Conservation (phyloP, 2,113 vertebrate genomes). For the Protobothrops mucrosquamatus region DNA sequence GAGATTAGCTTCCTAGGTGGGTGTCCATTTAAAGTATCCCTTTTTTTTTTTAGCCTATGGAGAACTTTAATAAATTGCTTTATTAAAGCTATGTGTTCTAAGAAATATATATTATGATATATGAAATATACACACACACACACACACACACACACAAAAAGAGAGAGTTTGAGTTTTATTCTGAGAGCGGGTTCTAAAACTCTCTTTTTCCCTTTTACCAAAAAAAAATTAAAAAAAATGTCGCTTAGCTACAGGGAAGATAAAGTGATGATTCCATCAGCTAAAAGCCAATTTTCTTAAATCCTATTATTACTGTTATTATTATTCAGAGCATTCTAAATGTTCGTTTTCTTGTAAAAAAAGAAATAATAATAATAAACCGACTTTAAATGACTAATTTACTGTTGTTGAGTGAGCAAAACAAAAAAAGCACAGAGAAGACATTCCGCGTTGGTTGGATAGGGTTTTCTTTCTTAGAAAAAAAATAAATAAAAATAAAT, state of each 20-base stretch:
- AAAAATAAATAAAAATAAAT: not conserved
- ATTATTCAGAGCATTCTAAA: slow-evolving; percentile 33
- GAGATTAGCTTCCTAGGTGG: not conserved
- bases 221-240: not conserved
- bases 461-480: slow-evolving; percentile 58
- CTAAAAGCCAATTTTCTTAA: slow-evolving; percentile 9
- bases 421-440: slow-evolving; percentile 56
- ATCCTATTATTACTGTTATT: slow-evolving; percentile 3
- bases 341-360: slow-evolving; percentile 15
- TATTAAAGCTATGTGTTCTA: slow-evolving; percentile 19
- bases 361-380: slow-evolving; percentile 4
- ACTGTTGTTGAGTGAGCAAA: slow-evolving; percentile 14
- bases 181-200: not conserved
- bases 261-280: not conserved
- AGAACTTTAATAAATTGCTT: not conserved
- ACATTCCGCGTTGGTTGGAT: slow-evolving; percentile 71
- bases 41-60: not conserved
- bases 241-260: not conserved
- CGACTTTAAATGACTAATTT: slow-evolving; percentile 24
- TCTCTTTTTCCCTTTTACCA: not conserved
- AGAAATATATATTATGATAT: slow-evolving; percentile 32
- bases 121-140: slow-evolving; percentile 12
- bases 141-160: not conserved
- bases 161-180: not conserved
- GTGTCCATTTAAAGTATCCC: not conserved